Evolutionary conservation across 2,888 invertebrate species (phyloP).

Genomic region (Andricus curvator): DNA sequence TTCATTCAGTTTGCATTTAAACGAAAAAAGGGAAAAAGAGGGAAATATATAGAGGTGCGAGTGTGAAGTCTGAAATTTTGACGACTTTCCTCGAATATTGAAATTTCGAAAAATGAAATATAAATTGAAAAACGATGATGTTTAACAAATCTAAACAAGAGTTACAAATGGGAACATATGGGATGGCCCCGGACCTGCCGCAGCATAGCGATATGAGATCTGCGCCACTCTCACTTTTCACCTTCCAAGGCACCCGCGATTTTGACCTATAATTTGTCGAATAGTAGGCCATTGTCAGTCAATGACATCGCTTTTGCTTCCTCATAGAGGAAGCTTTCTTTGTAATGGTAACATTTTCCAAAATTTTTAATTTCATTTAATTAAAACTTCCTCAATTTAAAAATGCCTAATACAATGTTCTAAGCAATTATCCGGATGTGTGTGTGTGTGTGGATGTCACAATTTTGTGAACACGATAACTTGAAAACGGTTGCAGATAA

Average conservation of each 20-base stretch:
- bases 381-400: no score
- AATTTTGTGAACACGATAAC: no score
- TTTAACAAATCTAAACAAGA: background rate
- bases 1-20: no score
- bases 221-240: constrained; percentile 66
- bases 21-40: no score
- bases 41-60: no score
- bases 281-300: constrained; percentile 74
- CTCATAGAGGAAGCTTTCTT: no score
- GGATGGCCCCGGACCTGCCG: background rate
- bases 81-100: background rate
- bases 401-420: no score
- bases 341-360: no score
- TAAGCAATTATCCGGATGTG: no score
- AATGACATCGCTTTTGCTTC: constrained; percentile 65
- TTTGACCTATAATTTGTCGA: constrained; percentile 51
- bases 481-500: no score
- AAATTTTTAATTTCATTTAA: no score
- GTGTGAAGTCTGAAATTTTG: background rate
- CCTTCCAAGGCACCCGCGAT: constrained; percentile 50
- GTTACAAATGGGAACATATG: background rate
- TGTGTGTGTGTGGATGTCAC: no score
- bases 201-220: constrained; percentile 1
- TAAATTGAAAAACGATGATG: background rate
- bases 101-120: background rate